A percentile compares a stretch with the other conserved stretches of the same genome.
Evolutionary conservation across 2,113 vertebrate genomes (phyloP).

Genomic region (Gallinago media): DNA sequence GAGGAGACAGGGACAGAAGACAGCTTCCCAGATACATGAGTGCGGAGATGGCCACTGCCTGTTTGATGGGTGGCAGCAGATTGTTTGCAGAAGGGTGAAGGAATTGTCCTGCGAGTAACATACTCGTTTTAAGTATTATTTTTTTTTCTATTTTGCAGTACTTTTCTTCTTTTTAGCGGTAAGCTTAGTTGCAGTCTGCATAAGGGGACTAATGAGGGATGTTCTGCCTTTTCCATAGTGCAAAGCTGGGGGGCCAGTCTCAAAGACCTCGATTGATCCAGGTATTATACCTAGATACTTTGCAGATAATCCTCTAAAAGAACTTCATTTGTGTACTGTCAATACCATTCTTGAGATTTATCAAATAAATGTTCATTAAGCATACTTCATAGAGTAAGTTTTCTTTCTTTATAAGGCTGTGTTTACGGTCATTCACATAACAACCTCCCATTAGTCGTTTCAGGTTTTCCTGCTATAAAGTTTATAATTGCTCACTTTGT

Average conservation of each 20-base stretch:
- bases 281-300: neutral
- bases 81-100: rapidly evolving
- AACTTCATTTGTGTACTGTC: neutral
- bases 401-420: neutral
- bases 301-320: neutral
- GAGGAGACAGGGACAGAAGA: neutral
- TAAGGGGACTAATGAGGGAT: neutral
- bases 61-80: neutral
- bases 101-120: neutral
- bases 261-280: neutral
- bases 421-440: neutral
- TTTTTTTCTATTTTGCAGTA: neutral
- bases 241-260: neutral
- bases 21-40: rapidly evolving
- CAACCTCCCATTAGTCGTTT: neutral
- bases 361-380: neutral
- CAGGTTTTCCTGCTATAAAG: neutral
- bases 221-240: neutral
- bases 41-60: neutral
- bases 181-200: neutral
- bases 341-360: neutral
- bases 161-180: neutral
- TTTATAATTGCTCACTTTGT: neutral
- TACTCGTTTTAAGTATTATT: neutral
- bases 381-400: neutral